Percentiles rank a stretch among this genome's conserved stretches.
These are phyloP conservation scores for Apocheima hispidaria DNA, from an alignment of 2,888 invertebrate genomes.

Conservation along the genomic window DNA sequence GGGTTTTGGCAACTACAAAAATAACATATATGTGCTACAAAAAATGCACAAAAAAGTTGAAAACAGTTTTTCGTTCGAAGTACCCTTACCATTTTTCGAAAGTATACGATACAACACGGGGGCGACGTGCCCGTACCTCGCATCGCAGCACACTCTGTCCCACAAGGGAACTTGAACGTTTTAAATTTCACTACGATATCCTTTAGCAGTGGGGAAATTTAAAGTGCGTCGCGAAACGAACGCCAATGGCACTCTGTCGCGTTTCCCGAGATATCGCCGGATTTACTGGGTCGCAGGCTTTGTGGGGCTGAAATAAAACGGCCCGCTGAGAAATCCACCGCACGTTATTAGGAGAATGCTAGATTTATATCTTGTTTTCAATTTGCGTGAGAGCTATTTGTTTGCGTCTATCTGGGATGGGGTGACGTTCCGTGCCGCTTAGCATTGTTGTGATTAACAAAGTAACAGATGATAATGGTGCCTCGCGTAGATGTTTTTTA, in stretches of 20 bases:
- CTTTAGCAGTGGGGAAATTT: slow-evolving; percentile 74
- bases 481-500: not conserved
- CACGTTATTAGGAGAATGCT: slow-evolving; percentile 78
- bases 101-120: slow-evolving; percentile 6
- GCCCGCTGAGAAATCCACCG: slow-evolving; percentile 81
- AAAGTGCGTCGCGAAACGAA: slow-evolving; percentile 77
- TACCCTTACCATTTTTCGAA: not conserved
- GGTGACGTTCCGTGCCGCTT: slow-evolving; percentile 53
- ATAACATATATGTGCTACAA: not conserved
- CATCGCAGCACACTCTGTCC: slow-evolving; percentile 53
- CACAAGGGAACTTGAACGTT: slow-evolving; percentile 63
- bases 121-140: slow-evolving; percentile 30
- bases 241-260: slow-evolving; percentile 77
- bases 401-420: slow-evolving; percentile 58
- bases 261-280: slow-evolving; percentile 77
- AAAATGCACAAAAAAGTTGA: not conserved
- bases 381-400: slow-evolving; percentile 80
- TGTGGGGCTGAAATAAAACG: slow-evolving; percentile 80
- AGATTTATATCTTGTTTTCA: slow-evolving; percentile 84
- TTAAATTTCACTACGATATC: slow-evolving; percentile 76
- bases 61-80: not conserved
- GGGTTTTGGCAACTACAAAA: not conserved
- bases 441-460: slow-evolving; percentile 61
- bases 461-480: slow-evolving; percentile 46
- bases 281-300: slow-evolving; percentile 82